Percentiles rank a stretch among this genome's conserved stretches.
These are phyloP conservation scores for Psephotus haematonotus DNA, from an alignment of 2,113 vertebrate species.

Conservation along the genomic window DNA sequence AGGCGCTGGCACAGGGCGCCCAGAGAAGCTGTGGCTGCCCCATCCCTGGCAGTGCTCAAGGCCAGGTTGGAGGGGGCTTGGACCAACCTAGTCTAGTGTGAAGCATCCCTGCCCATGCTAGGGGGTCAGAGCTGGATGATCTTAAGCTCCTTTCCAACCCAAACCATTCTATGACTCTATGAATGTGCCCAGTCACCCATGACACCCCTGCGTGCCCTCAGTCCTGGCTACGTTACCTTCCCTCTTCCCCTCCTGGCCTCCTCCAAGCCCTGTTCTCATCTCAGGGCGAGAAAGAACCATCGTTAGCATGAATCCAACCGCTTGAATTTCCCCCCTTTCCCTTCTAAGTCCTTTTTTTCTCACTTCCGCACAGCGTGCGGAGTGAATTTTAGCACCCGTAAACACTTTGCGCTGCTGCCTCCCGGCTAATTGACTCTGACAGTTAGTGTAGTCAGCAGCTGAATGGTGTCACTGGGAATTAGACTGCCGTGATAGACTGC, in stretches of 20 bases:
- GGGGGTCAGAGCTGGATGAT: not conserved
- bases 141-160: not conserved
- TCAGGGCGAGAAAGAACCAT: fast-evolving
- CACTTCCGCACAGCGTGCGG: conserved; percentile 48
- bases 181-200: not conserved
- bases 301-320: not conserved
- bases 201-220: not conserved
- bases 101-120: not conserved
- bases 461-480: conserved; percentile 78
- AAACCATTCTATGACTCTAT: not conserved
- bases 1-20: not conserved
- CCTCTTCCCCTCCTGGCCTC: not conserved
- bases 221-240: not conserved
- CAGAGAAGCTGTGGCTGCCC: not conserved
- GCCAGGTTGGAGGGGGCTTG: not conserved
- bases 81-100: fast-evolving
- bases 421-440: conserved; percentile 78
- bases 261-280: fast-evolving
- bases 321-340: conserved; percentile 46
- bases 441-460: conserved; percentile 79
- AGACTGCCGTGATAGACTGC: conserved; percentile 76
- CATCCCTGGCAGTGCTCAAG: not conserved
- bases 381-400: conserved; percentile 77
- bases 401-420: conserved; percentile 74
- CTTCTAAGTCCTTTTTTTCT: conserved; percentile 37